Evolutionary conservation across 1,140 invertebrate genomes (phyloP).

Genomic region (Eurosta solidaginis): DNA sequence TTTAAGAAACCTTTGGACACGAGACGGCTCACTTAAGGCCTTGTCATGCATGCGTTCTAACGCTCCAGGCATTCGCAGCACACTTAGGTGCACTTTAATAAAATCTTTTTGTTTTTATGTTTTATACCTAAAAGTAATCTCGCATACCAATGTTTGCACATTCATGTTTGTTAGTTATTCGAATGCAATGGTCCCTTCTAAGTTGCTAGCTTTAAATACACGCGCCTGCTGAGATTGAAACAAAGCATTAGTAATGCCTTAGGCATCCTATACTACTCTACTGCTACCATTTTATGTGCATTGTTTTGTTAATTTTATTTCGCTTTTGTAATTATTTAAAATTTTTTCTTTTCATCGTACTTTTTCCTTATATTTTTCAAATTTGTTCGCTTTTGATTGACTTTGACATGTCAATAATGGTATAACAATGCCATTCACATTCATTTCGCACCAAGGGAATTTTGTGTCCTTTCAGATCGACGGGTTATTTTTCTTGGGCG

Average conservation of each 20-base stretch:
- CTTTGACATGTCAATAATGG: slow-evolving; percentile 19
- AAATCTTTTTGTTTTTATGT: not conserved
- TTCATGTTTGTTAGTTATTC: not conserved
- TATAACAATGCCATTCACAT: not conserved
- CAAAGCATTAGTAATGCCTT: not conserved
- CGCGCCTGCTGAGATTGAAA: not conserved
- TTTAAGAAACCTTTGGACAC: not conserved
- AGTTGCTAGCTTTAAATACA: not conserved
- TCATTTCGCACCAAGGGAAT: not conserved
- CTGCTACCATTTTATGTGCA: not conserved
- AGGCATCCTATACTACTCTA: not conserved
- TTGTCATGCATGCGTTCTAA: not conserved
- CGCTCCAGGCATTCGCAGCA: not conserved
- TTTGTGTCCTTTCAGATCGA: not conserved
- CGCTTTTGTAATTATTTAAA: not conserved
- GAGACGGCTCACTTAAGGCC: not conserved
- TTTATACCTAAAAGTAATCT: slow-evolving; percentile 2
- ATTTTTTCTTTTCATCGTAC: not conserved
- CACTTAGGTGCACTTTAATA: not conserved
- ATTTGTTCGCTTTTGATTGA: slow-evolving; percentile 8
- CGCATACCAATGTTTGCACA: no score
- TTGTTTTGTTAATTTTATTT: not conserved
- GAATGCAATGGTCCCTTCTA: not conserved
- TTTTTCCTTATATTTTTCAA: not conserved
- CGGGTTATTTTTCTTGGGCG: not conserved